Percentiles rank a stretch among this genome's conserved stretches.
These are phyloP conservation scores for Pyrgus malvae DNA, from an alignment of 2,888 invertebrate genomes.

Conservation along the genomic window DNA sequence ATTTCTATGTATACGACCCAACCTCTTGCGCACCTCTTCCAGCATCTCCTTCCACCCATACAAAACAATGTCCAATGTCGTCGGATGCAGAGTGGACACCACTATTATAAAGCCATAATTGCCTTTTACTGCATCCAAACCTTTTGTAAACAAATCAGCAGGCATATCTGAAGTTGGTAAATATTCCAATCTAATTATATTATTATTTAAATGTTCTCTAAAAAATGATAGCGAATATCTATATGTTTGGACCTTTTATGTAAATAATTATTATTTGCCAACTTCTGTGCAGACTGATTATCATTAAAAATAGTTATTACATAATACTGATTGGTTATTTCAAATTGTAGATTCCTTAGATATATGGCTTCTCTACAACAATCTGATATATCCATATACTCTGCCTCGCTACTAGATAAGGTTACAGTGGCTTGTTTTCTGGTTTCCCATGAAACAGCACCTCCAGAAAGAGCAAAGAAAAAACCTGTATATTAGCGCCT, in stretches of 20 bases:
- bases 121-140: background rate
- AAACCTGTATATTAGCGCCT: background rate
- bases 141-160: background rate
- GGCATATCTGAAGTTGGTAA: slow-evolving; percentile 1
- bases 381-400: background rate
- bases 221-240: slow-evolving; percentile 1
- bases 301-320: background rate
- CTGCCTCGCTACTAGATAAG: background rate
- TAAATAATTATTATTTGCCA: background rate
- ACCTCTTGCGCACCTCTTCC: too few relatives aligned
- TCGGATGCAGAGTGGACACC: too few relatives aligned
- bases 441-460: background rate
- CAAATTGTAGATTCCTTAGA: background rate
- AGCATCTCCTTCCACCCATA: too few relatives aligned
- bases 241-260: slow-evolving; percentile 1
- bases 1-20: too few relatives aligned
- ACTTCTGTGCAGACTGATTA: background rate
- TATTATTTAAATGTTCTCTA: background rate
- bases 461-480: background rate
- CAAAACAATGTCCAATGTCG: too few relatives aligned
- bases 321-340: background rate
- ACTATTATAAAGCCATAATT: too few relatives aligned
- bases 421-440: background rate
- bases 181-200: background rate
- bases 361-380: slow-evolving; percentile 4